Evolutionary conservation across 2,888 invertebrate species (phyloP), one percentile per base, ranked within the genome.

Genomic region (Idaea aversata): DNA sequence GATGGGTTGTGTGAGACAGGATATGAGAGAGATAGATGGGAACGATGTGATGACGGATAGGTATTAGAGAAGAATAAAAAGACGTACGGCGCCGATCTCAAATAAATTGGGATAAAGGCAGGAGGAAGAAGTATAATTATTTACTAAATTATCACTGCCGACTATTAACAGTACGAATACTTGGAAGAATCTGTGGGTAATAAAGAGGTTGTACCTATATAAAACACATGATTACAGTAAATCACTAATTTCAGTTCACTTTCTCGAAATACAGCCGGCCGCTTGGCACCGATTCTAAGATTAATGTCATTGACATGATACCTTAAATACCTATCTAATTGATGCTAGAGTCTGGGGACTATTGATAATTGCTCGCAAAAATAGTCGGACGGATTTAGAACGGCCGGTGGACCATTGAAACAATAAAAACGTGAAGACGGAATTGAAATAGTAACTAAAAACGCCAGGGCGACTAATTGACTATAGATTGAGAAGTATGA

Each of bases 151-250:
- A 25, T 25, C 25, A 25, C 25, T 25, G 25, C 25, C 25, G 25
- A 25, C 25, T 25, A 25, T 25, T 25, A 25, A 25, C 25, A 25
- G 25, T 25, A 25, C 25, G 25, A 25, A 25, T 25, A 25, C 25
- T 25, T 25, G 25, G 25, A 25, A 25, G 25, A 25, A 25, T 25
- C 3, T 25, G 25, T 25, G 25, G 25, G 25, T 25, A 25, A 25
- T 25, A 25, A 25, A 25, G 25, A 25, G 25, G 25, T 25, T 25
- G 25, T 25, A 25, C 25, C 25, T 63, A 7, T 25, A 58, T n/a
- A 0, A 15, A 67, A 72, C 68, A 5, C n/a, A 57, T 15, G 34
- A 59, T 16, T 59, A 13, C 16, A 59, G n/a, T 13, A 59, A 59
- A 60, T 34, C 34, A 64, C 57, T 34, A 38, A 34, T 63, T 47